Conservation (phyloP, 2,888 invertebrate species). For the Rosalia funebris region DNA sequence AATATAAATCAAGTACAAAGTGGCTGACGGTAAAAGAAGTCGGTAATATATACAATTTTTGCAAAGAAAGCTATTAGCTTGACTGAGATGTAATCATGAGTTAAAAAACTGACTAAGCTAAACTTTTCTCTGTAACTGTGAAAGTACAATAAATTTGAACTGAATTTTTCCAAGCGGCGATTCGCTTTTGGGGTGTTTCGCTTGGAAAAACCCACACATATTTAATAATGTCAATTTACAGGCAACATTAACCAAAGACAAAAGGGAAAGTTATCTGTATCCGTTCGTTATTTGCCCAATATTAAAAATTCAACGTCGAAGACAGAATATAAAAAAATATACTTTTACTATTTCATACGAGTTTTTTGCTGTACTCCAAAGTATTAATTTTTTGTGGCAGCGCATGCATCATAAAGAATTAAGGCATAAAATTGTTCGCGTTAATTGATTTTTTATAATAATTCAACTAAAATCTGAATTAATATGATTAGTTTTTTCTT, state of each 20-base stretch:
- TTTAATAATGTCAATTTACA: conserved; percentile 9
- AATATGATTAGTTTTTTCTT: no score
- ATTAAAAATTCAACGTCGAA: not conserved
- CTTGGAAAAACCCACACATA: conserved; percentile 10
- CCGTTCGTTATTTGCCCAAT: not conserved
- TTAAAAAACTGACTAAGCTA: conserved; percentile 15
- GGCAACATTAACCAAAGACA: conserved; percentile 18
- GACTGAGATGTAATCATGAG: conserved; percentile 11
- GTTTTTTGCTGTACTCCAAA: no score
- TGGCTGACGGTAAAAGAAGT: not conserved
- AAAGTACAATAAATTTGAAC: conserved; percentile 10
- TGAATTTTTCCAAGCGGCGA: conserved; percentile 6
- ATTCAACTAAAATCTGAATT: no score
- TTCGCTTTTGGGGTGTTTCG: not conserved
- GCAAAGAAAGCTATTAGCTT: conserved; percentile 22
- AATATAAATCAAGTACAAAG: not conserved
- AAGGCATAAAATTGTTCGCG: no score
- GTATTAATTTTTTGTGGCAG: no score
- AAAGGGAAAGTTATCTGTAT: conserved; percentile 18
- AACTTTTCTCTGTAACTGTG: conserved; percentile 16
- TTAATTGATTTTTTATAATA: no score
- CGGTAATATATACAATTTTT: no score
- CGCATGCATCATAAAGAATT: no score
- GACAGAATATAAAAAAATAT: no score
- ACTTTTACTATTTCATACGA: no score